Evolutionary conservation across 2,797 vertebrate genomes (phyloP).

Genomic region (Hippoglossus hippoglossus): DNA sequence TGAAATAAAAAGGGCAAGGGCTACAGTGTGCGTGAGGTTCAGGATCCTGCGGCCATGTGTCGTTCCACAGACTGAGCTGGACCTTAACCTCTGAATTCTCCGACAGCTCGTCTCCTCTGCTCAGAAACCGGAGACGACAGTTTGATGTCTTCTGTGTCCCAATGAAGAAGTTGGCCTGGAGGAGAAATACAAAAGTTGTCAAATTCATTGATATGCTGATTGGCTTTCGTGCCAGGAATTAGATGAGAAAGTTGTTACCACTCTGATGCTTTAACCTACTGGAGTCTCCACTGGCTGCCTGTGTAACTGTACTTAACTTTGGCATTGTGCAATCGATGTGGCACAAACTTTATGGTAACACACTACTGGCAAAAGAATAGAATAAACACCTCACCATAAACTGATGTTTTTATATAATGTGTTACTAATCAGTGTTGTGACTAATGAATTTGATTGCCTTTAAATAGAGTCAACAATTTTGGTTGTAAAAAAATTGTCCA

Average conservation of each 20-base stretch:
- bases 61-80: conserved; percentile 91
- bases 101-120: conserved; percentile 56
- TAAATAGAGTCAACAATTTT: too few species aligned
- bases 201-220: too few species aligned
- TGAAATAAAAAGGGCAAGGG: conserved; percentile 75
- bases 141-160: not conserved
- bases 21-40: conserved; percentile 78
- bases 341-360: too few species aligned
- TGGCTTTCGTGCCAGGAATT: not conserved
- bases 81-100: conserved; percentile 88
- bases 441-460: too few species aligned
- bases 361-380: not conserved
- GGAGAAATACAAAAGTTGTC: not conserved
- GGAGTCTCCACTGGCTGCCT: not conserved
- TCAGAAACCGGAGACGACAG: conserved; percentile 14
- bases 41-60: conserved; percentile 80
- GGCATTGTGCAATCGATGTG: not conserved
- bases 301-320: not conserved
- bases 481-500: too few species aligned
- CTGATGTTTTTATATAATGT: too few species aligned
- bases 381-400: not conserved
- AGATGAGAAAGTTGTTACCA: not conserved
- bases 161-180: not conserved
- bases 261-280: not conserved
- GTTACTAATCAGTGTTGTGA: too few species aligned